Percentiles rank a stretch among this genome's conserved stretches.
These are phyloP conservation scores for Drosophila trapezifrons DNA, from an alignment of 1,140 invertebrate species.

Conservation along the genomic window DNA sequence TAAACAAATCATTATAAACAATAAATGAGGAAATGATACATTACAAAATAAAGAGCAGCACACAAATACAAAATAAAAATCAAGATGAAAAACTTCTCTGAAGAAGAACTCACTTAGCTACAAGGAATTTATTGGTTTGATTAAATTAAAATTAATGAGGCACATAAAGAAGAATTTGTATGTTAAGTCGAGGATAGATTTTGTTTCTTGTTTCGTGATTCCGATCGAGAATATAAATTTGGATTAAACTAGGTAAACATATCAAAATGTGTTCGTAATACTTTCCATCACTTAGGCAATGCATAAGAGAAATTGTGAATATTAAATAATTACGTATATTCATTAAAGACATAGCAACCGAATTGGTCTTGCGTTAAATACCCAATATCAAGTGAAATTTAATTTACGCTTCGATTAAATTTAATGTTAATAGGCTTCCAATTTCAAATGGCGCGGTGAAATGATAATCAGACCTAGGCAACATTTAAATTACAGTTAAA, in stretches of 20 bases:
- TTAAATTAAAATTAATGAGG: constrained; percentile 66
- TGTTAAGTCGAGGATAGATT: constrained; percentile 29
- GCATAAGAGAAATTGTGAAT: constrained; percentile 33
- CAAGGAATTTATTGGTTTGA: constrained; percentile 30
- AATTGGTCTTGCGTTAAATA: constrained; percentile 23
- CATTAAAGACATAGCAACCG: constrained; percentile 47
- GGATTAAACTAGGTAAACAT: constrained; percentile 38
- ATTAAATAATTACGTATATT: constrained; percentile 59
- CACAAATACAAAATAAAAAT: constrained; percentile 20
- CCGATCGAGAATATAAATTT: constrained; percentile 34
- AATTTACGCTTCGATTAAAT: constrained; percentile 20
- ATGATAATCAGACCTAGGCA: constrained; percentile 60
- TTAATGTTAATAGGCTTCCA: constrained; percentile 15
- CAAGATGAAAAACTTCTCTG: constrained; percentile 10
- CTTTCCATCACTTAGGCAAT: constrained; percentile 63
- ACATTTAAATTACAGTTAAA: constrained; percentile 69
- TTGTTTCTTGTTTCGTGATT: constrained; percentile 2
- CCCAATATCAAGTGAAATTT: constrained; percentile 38
- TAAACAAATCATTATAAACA: constrained; percentile 64
- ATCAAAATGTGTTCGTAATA: constrained; percentile 61
- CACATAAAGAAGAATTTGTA: constrained; percentile 76
- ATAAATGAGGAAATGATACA: constrained; percentile 55
- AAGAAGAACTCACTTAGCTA: constrained; percentile 15
- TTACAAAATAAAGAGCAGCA: constrained; percentile 53
- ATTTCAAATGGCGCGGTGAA: constrained; percentile 36